Evolutionary conservation across 2,113 vertebrate genomes (phyloP).

Genomic region (Stegostoma tigrinum): DNA sequence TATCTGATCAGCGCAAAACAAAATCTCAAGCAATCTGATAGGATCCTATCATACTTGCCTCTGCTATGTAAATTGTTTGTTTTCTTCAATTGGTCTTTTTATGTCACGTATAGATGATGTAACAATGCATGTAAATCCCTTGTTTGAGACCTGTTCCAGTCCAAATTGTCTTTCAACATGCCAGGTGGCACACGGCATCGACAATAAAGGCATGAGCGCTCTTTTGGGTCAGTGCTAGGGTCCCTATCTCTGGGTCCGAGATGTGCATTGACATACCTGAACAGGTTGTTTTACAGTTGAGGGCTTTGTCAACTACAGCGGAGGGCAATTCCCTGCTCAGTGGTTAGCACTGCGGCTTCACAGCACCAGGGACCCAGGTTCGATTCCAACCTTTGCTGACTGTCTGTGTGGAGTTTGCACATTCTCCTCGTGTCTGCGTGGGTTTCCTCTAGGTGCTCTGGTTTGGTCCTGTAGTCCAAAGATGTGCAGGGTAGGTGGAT

Average conservation of each 20-base stretch:
- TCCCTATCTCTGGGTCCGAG: too few relatives aligned
- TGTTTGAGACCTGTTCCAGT: background rate
- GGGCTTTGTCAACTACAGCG: background rate
- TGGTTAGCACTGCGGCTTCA: too few relatives aligned
- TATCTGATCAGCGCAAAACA: background rate
- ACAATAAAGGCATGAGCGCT: too few relatives aligned
- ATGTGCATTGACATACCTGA: too few relatives aligned
- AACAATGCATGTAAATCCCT: background rate
- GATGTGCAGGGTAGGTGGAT: too few relatives aligned
- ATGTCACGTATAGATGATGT: background rate
- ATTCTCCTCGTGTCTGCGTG: too few relatives aligned
- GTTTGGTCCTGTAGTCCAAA: too few relatives aligned
- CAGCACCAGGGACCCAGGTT: too few relatives aligned
- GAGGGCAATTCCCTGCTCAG: background rate
- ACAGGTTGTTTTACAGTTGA: background rate
- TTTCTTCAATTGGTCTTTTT: background rate
- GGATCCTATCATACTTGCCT: background rate
- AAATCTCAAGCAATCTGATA: background rate
- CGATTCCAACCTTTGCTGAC: too few relatives aligned
- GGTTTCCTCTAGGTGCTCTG: too few relatives aligned
- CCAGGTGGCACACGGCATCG: background rate
- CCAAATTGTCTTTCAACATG: background rate
- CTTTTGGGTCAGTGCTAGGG: too few relatives aligned
- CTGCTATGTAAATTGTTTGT: background rate
- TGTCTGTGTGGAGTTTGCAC: too few relatives aligned